phyloP scores from a whole-genome alignment of 2,888 invertebrate genomes.

The Athripsodes cinereus region DNA sequence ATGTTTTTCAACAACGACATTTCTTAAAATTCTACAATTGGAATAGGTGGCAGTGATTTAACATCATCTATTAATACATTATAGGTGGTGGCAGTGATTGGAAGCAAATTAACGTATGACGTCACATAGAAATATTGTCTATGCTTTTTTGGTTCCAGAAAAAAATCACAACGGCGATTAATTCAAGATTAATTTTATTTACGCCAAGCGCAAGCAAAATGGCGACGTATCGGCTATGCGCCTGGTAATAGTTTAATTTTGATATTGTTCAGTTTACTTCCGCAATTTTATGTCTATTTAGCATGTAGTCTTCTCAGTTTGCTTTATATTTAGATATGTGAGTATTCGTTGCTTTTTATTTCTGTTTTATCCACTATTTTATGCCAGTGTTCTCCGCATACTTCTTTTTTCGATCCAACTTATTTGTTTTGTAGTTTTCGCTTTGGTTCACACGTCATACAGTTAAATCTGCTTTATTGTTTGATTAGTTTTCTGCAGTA shows the following conservation, averaged over 20 bases:
- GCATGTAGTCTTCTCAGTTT: conserved; percentile 21
- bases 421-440: conserved; percentile 9
- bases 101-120: too few relatives aligned
- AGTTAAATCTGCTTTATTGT: neutral
- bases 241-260: conserved; percentile 21
- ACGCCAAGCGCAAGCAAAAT: conserved; percentile 17
- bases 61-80: too few relatives aligned
- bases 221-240: conserved; percentile 22
- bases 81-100: too few relatives aligned
- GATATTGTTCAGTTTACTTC: conserved; percentile 7
- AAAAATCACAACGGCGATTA: conserved; percentile 9
- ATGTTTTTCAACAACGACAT: too few relatives aligned
- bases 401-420: neutral
- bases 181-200: conserved; percentile 16
- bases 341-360: conserved; percentile 16
- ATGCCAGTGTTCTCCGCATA: neutral
- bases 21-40: too few relatives aligned
- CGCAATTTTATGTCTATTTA: conserved; percentile 12
- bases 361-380: neutral
- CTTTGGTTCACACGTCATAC: conserved; percentile 4
- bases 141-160: neutral
- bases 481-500: neutral
- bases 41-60: too few relatives aligned
- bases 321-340: conserved; percentile 15
- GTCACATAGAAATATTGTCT: too few relatives aligned